phyloP scores from a whole-genome alignment of 2,888 invertebrate species.

The Calameuta idolon region DNA sequence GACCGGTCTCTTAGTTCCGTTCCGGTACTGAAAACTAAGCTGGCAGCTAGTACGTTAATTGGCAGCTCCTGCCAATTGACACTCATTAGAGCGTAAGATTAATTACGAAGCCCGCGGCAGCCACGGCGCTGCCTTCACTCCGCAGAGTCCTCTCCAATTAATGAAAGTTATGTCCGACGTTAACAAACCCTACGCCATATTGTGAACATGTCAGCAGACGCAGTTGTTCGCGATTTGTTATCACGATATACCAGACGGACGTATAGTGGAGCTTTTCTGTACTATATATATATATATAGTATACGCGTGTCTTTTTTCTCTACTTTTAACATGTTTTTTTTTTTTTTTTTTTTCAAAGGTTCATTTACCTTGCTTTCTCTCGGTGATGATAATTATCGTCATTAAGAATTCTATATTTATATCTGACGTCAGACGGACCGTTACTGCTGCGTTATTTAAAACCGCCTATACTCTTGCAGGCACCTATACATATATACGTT shows the following conservation, averaged over 20 bases:
- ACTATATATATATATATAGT: not conserved
- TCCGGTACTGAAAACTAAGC: conserved; percentile 26
- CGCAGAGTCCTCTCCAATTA: conserved; percentile 56
- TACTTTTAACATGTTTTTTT: not conserved
- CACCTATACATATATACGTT: too few relatives aligned
- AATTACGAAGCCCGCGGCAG: conserved; percentile 45
- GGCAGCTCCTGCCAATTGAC: conserved; percentile 60
- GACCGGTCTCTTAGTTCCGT: not conserved
- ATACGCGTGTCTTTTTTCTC: not conserved
- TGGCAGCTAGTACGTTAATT: conserved; percentile 53
- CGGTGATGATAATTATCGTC: not conserved
- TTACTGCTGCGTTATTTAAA: not conserved
- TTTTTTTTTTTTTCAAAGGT: not conserved
- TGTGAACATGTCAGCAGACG: conserved; percentile 22
- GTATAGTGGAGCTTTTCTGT: not conserved
- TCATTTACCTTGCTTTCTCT: not conserved
- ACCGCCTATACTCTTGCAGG: not conserved
- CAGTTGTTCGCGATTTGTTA: conserved; percentile 34
- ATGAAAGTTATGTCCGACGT: conserved; percentile 59
- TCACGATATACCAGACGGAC: not conserved
- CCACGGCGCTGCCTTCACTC: conserved; percentile 32
- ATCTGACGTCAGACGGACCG: not conserved
- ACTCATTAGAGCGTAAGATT: conserved; percentile 61
- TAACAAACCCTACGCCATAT: conserved; percentile 54
- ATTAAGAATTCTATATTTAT: not conserved